Conservation (phyloP, 2,797 vertebrate species). For the Acestrorhynchus altus region DNA sequence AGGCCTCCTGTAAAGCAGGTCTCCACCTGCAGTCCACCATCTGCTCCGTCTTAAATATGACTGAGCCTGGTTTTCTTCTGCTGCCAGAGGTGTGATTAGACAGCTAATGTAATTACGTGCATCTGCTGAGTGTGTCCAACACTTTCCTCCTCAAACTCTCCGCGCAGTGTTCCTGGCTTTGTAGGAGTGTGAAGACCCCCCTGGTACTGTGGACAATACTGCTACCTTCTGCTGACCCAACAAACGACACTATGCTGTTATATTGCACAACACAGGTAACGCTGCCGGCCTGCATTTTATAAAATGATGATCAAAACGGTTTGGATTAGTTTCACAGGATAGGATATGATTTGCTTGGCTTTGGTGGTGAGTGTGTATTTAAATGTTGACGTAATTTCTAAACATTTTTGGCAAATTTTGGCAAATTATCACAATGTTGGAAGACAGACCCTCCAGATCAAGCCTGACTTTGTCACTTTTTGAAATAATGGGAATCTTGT, state of each 20-base stretch:
- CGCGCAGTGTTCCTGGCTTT: not conserved
- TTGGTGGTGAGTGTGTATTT: not conserved
- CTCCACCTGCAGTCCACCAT: constrained; percentile 36
- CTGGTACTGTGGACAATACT: not conserved
- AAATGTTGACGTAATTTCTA: not conserved
- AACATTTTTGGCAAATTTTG: too few relatives aligned
- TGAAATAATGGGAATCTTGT: too few relatives aligned
- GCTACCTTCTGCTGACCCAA: constrained; percentile 1
- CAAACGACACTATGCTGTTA: constrained; percentile 58
- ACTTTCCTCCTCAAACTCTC: not conserved
- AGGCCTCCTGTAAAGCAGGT: not conserved
- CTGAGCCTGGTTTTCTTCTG: constrained; percentile 1
- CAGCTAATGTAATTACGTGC: constrained; percentile 39
- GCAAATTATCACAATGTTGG: too few relatives aligned
- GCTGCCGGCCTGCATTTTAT: not conserved
- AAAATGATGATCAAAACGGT: not conserved
- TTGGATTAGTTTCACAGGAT: not conserved
- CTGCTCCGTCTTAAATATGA: constrained; percentile 34
- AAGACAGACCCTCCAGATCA: too few relatives aligned
- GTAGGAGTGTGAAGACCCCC: not conserved
- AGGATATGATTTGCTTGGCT: not conserved
- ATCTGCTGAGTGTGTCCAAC: constrained; percentile 2
- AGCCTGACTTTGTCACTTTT: too few relatives aligned
- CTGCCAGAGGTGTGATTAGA: constrained; percentile 36
- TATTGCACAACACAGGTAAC: constrained; percentile 65